Conservation (phyloP, 2,797 vertebrate species). For the Remorina albescens region DNA sequence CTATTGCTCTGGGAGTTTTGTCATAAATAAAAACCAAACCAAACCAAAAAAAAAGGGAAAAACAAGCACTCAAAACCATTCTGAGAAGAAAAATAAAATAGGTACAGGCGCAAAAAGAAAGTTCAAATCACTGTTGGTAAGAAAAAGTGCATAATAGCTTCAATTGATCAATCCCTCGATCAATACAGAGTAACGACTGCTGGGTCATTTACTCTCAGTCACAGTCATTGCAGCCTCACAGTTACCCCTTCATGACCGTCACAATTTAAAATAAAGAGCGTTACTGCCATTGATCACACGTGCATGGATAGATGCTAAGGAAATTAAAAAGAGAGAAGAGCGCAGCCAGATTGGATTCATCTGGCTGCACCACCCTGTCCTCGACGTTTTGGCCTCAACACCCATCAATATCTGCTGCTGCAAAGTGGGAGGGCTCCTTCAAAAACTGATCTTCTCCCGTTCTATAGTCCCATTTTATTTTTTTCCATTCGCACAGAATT, state of each 20-base stretch:
- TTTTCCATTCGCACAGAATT: background rate
- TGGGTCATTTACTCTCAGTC: slow-evolving; percentile 47
- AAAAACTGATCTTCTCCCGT: background rate
- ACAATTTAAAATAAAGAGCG: slow-evolving; percentile 8
- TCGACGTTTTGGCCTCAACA: background rate
- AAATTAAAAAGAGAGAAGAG: slow-evolving; percentile 38
- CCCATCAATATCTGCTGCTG: too few species aligned
- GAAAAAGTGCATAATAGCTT: slow-evolving; percentile 88
- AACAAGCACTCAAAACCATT: slow-evolving; percentile 58
- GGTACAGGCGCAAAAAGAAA: slow-evolving; percentile 43
- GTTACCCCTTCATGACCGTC: slow-evolving; percentile 12
- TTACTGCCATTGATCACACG: background rate
- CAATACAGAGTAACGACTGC: slow-evolving; percentile 57
- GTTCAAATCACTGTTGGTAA: slow-evolving; percentile 77
- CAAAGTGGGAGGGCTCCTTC: background rate
- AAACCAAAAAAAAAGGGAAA: slow-evolving; percentile 75
- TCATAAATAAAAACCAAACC: slow-evolving; percentile 81
- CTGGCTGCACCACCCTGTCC: too few species aligned
- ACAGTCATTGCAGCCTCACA: slow-evolving; percentile 36
- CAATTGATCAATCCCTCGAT: slow-evolving; percentile 64
- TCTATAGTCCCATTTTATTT: too few species aligned
- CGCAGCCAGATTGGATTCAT: too few species aligned
- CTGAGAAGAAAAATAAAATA: slow-evolving; percentile 22
- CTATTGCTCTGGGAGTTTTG: slow-evolving; percentile 84
- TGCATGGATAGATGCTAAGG: slow-evolving; percentile 23